Conservation (phyloP, 2,113 vertebrate species). For the Micromys minutus region DNA sequence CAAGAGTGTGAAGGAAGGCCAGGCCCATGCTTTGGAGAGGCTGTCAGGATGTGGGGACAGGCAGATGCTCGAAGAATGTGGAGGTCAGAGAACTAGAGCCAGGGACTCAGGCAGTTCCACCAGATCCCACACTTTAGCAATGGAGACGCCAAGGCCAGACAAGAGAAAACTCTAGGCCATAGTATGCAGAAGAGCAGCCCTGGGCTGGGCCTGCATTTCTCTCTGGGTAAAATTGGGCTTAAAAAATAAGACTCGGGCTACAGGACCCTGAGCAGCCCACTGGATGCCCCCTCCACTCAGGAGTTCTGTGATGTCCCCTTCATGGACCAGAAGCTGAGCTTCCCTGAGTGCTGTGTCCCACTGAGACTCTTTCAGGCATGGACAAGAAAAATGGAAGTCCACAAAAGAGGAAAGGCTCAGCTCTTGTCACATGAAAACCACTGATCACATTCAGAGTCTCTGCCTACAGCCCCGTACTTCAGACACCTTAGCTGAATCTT, state of each 20-base stretch:
- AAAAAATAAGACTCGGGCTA: neutral
- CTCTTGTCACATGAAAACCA: neutral
- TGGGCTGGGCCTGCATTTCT: neutral
- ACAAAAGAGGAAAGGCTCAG: neutral
- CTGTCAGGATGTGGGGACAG: neutral
- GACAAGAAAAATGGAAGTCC: neutral
- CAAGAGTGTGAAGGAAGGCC: neutral
- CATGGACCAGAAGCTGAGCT: neutral
- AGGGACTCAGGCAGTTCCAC: neutral
- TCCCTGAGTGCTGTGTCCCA: neutral
- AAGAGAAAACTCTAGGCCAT: neutral
- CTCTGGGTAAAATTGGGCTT: neutral
- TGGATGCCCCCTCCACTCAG: neutral
- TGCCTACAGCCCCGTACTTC: neutral
- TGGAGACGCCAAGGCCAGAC: neutral
- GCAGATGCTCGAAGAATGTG: neutral
- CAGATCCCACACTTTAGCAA: neutral
- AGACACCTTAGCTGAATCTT: neutral
- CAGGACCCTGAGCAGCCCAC: neutral
- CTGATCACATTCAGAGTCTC: neutral
- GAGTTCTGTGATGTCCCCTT: neutral
- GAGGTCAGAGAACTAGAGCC: neutral
- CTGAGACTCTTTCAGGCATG: neutral
- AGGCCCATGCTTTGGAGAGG: neutral
- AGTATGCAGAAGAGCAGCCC: neutral